Conservation (phyloP, 1,140 invertebrate species). For the Drosophila rufa region DNA sequence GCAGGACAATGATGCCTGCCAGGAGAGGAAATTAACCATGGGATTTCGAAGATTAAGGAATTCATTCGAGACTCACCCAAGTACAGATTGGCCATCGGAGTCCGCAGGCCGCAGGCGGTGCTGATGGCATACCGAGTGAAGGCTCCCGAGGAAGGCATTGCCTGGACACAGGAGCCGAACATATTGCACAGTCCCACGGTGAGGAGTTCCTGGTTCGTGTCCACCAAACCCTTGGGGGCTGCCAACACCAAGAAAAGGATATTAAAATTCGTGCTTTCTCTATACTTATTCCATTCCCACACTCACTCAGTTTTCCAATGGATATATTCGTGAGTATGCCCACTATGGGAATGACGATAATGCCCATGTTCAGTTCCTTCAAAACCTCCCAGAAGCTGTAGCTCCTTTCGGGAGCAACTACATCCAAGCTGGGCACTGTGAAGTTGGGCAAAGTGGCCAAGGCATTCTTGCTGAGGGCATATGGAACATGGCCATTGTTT, state of each 20-base stretch:
- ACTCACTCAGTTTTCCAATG: slow-evolving; percentile 94
- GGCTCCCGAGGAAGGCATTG: slow-evolving; percentile 92
- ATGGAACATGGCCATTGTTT: slow-evolving; percentile 46
- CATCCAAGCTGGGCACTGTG: slow-evolving; percentile 88
- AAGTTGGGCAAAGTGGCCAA: slow-evolving; percentile 89
- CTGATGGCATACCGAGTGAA: slow-evolving; percentile 92
- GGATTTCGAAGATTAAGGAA: neutral
- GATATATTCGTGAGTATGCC: slow-evolving; percentile 94
- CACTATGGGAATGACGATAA: slow-evolving; percentile 91
- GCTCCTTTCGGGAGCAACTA: slow-evolving; percentile 86
- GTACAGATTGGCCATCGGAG: slow-evolving; percentile 91
- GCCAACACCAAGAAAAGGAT: neutral
- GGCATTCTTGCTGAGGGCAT: slow-evolving; percentile 85
- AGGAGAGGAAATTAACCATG: neutral
- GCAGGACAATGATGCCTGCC: slow-evolving; percentile 86
- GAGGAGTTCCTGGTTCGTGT: slow-evolving; percentile 90
- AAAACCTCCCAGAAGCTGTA: slow-evolving; percentile 88
- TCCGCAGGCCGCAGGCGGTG: slow-evolving; percentile 90
- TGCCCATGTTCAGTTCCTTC: slow-evolving; percentile 88
- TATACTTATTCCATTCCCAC: neutral
- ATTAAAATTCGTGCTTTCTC: neutral
- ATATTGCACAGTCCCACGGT: slow-evolving; percentile 91
- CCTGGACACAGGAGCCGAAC: slow-evolving; percentile 90
- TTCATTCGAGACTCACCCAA: slow-evolving; percentile 82
- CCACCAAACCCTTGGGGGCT: slow-evolving; percentile 86